Evolutionary conservation across 2,888 invertebrate genomes (phyloP).

Genomic region (Drosophila colorata): DNA sequence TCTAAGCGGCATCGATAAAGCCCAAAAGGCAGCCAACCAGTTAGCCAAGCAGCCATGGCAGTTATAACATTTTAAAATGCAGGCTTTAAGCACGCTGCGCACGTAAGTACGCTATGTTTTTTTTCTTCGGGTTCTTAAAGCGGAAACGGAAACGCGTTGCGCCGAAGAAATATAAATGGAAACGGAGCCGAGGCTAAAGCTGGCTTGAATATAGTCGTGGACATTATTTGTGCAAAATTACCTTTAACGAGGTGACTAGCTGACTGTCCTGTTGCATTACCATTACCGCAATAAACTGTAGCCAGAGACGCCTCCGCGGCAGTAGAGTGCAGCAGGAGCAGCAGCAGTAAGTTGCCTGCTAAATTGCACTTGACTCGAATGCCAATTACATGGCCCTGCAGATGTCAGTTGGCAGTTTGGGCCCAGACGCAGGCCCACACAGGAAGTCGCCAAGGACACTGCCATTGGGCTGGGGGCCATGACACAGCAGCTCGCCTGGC

Average conservation of each 20-base stretch:
- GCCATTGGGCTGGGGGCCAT: constrained; percentile 25
- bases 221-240: constrained; percentile 80
- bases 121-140: constrained; percentile 31
- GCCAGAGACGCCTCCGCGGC: constrained; percentile 31
- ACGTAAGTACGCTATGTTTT: constrained; percentile 40
- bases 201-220: constrained; percentile 64
- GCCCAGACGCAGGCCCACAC: constrained; percentile 13
- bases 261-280: constrained; percentile 76
- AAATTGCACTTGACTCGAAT: constrained; percentile 81
- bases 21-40: constrained; percentile 7
- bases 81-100: constrained; percentile 46
- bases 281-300: constrained; percentile 79
- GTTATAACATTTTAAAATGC: constrained; percentile 38
- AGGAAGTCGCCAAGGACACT: constrained; percentile 37
- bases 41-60: constrained; percentile 14
- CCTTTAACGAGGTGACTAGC: constrained; percentile 81
- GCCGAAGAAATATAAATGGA: constrained; percentile 20
- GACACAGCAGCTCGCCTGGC: constrained; percentile 25
- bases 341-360: constrained; percentile 57
- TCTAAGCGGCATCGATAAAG: constrained; percentile 48
- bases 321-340: constrained; percentile 41
- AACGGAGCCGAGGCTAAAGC: background rate
- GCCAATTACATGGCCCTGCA: constrained; percentile 76
- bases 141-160: constrained; percentile 46
- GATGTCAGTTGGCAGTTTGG: constrained; percentile 69